Conservation (phyloP, 2,113 vertebrate genomes). For the Collichthys lucidus region DNA sequence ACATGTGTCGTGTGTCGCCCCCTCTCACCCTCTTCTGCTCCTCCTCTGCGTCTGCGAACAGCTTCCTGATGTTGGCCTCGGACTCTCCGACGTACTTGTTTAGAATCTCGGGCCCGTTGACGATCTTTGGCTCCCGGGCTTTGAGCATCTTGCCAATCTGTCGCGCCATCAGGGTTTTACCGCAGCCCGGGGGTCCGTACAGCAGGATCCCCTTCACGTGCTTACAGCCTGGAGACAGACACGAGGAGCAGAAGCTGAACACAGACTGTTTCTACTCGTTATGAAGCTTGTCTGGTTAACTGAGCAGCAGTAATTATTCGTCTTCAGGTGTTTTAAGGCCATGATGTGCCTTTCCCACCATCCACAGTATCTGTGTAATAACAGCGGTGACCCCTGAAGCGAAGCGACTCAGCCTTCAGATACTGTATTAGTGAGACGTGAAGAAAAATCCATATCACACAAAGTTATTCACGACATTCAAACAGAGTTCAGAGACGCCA, state of each 20-base stretch:
- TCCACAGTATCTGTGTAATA: too few relatives aligned
- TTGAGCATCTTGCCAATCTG: conserved; percentile 99
- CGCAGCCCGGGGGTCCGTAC: conserved; percentile 96
- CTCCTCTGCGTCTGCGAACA: conserved; percentile 97
- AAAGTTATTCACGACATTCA: too few relatives aligned
- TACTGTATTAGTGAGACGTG: too few relatives aligned
- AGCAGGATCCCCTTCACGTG: conserved; percentile 98
- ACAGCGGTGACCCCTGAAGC: too few relatives aligned
- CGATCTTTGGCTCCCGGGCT: conserved; percentile 96
- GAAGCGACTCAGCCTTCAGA: too few relatives aligned
- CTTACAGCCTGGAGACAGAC: conserved; percentile 90
- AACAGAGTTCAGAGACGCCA: too few relatives aligned
- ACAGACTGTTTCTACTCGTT: not conserved
- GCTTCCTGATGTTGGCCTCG: conserved; percentile 96
- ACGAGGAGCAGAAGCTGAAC: not conserved
- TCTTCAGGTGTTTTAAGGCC: too few relatives aligned
- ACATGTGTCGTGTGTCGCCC: not conserved
- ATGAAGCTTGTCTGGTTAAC: not conserved
- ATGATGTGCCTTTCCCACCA: too few relatives aligned
- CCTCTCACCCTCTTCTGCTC: conserved; percentile 94
- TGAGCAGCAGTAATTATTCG: not conserved
- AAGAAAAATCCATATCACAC: too few relatives aligned
- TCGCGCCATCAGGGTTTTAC: conserved; percentile 97
- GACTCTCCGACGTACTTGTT: conserved; percentile 99
- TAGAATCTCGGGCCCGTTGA: conserved; percentile 97